phyloP scores from a whole-genome alignment of 2,797 vertebrate species.

The Danio choprae region DNA sequence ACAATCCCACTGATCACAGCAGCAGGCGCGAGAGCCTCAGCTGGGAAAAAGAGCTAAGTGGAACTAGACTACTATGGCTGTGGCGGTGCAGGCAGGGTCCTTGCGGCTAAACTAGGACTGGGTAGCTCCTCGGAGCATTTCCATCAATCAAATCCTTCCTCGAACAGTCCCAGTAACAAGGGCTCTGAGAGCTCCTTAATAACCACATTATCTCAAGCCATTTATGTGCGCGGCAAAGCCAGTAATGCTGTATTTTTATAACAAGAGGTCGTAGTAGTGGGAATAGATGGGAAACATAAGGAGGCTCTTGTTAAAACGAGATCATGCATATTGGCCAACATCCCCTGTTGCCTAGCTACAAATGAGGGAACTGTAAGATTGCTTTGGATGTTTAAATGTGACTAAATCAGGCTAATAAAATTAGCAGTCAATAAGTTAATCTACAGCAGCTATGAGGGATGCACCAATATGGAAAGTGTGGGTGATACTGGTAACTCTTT shows the following conservation, averaged over 20 bases:
- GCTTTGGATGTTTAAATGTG: not conserved
- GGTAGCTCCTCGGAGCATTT: not conserved
- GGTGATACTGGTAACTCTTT: not conserved
- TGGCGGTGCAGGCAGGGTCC: not conserved
- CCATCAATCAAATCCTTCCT: conserved; percentile 24
- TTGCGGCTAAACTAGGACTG: conserved; percentile 8
- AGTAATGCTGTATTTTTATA: conserved; percentile 10
- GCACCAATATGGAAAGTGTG: not conserved
- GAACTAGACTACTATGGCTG: not conserved
- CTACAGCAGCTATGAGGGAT: not conserved
- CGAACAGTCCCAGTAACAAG: not conserved
- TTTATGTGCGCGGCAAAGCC: conserved; percentile 9
- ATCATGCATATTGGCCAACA: not conserved
- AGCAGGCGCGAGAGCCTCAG: not conserved
- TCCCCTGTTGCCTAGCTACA: not conserved
- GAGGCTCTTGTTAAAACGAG: not conserved
- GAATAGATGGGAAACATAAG: not conserved
- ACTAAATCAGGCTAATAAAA: not conserved
- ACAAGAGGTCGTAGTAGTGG: not conserved
- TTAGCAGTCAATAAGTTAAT: not conserved
- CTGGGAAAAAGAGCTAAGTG: conserved; percentile 24
- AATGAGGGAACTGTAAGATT: not conserved
- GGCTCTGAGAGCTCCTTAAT: not conserved
- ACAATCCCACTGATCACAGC: conserved; percentile 31
- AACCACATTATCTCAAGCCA: conserved; percentile 7